phyloP scores from a whole-genome alignment of 2,797 vertebrate species.

The Chelon labrosus region DNA sequence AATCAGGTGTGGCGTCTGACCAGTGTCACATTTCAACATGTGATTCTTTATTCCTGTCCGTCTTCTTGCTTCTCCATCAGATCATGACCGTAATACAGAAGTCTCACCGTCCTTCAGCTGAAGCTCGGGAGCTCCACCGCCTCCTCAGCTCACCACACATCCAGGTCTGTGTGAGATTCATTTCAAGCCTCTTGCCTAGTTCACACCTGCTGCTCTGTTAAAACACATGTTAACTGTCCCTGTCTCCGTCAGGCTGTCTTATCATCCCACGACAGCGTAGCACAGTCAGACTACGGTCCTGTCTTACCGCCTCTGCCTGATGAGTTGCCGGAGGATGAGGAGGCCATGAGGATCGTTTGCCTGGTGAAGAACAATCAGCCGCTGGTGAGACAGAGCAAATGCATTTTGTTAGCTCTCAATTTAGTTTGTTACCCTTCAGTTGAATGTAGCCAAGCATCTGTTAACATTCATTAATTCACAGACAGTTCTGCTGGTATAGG shows the following conservation, averaged over 20 bases:
- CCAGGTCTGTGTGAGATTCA: slow-evolving; percentile 80
- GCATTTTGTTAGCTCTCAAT: background rate
- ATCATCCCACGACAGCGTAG: slow-evolving; percentile 90
- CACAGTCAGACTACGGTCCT: slow-evolving; percentile 91
- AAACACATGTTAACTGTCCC: background rate
- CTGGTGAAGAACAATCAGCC: slow-evolving; percentile 96
- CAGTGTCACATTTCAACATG: background rate
- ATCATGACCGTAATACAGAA: slow-evolving; percentile 80
- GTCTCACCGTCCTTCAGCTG: slow-evolving; percentile 76
- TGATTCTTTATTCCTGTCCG: background rate
- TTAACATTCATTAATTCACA: too few relatives aligned
- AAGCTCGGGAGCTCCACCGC: slow-evolving; percentile 86
- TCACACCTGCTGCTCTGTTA: background rate
- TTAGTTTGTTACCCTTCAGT: background rate
- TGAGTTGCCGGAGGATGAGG: slow-evolving; percentile 89
- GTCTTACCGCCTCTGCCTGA: slow-evolving; percentile 89
- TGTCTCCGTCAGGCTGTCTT: slow-evolving; percentile 87
- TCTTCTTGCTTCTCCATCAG: slow-evolving; percentile 55
- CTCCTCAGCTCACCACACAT: slow-evolving; percentile 88
- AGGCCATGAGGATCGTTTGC: slow-evolving; percentile 92
- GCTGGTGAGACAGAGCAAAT: slow-evolving; percentile 83
- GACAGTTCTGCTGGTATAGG: too few relatives aligned
- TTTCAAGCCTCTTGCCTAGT: background rate
- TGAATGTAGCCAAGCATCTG: too few relatives aligned
- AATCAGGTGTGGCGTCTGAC: background rate